phyloP scores from a whole-genome alignment of 1,140 invertebrate species.

The Caenorhabditis tropicalis region DNA sequence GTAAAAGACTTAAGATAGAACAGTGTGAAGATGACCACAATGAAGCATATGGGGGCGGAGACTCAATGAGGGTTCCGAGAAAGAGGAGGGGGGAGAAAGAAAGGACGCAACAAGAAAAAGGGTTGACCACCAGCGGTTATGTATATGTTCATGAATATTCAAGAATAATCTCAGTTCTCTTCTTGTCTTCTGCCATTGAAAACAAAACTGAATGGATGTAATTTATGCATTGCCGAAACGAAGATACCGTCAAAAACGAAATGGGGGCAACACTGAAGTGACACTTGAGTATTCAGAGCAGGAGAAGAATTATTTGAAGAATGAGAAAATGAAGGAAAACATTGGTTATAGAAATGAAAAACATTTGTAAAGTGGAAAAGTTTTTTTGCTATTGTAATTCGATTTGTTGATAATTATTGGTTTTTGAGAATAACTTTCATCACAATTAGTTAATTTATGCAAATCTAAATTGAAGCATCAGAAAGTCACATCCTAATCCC shows the following conservation, averaged over 20 bases:
- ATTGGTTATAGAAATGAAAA: no score
- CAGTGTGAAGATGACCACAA: conserved; percentile 10
- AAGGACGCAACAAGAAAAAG: conserved; percentile 20
- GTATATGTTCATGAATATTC: conserved; percentile 45
- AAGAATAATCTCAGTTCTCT: conserved; percentile 18
- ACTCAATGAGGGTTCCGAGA: neutral
- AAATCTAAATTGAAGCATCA: neutral
- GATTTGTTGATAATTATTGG: no score
- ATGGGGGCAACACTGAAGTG: neutral
- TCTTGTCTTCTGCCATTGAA: neutral
- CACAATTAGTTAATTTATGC: no score
- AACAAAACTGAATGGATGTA: neutral
- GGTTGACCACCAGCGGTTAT: conserved; percentile 39
- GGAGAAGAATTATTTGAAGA: neutral
- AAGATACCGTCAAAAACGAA: neutral
- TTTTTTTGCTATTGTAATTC: no score
- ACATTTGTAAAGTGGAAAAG: no score
- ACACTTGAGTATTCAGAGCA: neutral
- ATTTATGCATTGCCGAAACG: conserved; percentile 33
- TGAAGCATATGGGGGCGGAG: conserved; percentile 25
- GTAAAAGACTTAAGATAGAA: neutral
- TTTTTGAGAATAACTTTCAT: no score
- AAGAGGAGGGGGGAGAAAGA: neutral
- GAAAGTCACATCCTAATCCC: neutral
- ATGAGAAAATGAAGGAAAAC: neutral